Evolutionary conservation across 2,888 invertebrate species (phyloP).

Genomic region (Oxystoma pomonae): DNA sequence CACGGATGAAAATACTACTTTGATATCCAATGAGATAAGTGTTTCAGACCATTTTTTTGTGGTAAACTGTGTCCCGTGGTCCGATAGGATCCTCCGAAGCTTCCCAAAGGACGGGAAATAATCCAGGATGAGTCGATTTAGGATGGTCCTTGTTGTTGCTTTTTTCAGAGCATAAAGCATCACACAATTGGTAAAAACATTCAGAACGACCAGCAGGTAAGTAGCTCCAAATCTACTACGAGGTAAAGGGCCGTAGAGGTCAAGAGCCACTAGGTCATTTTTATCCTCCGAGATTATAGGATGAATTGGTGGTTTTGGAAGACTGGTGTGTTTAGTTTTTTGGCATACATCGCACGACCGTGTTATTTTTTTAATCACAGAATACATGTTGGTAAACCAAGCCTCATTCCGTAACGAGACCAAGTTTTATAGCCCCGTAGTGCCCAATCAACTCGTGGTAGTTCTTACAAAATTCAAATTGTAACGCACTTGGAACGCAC

Average conservation of each 20-base stretch:
- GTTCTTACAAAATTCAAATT: not conserved
- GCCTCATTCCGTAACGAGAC: not conserved
- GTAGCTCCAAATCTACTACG: not conserved
- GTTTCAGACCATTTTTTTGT: slow-evolving; percentile 14
- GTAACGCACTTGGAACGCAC: not conserved
- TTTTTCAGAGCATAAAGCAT: not conserved
- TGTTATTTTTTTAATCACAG: not conserved
- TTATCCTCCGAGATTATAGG: not conserved
- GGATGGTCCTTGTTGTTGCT: not conserved
- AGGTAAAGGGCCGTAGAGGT: not conserved
- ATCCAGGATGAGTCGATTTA: not conserved
- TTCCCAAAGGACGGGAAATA: slow-evolving; percentile 3
- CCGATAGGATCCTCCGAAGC: not conserved
- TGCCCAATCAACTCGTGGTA: slow-evolving; percentile 1
- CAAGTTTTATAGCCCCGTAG: not conserved
- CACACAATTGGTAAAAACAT: not conserved
- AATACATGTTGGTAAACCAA: slow-evolving; percentile 2
- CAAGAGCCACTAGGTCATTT: not conserved
- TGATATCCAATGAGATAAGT: slow-evolving; percentile 5
- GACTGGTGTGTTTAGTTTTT: not conserved
- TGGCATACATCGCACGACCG: slow-evolving; percentile 1
- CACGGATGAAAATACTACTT: slow-evolving; percentile 12
- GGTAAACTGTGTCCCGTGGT: slow-evolving; percentile 6
- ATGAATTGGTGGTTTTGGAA: not conserved
- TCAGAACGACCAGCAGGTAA: not conserved